Evolutionary conservation across 2,888 invertebrate species (phyloP).

Genomic region (Oegoconia quadripuncta): DNA sequence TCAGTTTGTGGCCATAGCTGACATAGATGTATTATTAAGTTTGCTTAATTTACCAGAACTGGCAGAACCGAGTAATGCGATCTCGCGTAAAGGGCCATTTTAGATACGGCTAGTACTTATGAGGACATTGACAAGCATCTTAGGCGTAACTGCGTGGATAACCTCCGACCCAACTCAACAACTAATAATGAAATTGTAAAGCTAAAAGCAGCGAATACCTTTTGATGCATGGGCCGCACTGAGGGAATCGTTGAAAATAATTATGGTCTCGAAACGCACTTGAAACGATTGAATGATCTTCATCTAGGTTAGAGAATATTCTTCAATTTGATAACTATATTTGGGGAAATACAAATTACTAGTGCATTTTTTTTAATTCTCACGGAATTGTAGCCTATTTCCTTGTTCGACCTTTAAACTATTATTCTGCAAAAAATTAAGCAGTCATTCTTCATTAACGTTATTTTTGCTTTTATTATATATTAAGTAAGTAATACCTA

Average conservation of each 20-base stretch:
- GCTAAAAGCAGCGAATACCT: conserved; percentile 18
- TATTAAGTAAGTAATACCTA: no score
- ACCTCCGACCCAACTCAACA: conserved; percentile 28
- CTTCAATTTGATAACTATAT: no score
- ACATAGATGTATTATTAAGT: neutral
- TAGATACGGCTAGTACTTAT: conserved; percentile 31
- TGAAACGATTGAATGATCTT: neutral
- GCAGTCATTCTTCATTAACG: no score
- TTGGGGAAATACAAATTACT: no score
- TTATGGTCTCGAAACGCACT: neutral
- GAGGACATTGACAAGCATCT: conserved; percentile 49
- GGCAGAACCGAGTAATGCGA: conserved; percentile 13
- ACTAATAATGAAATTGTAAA: conserved; percentile 45
- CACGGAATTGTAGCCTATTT: no score
- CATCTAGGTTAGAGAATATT: no score
- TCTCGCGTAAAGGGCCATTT: conserved; percentile 21
- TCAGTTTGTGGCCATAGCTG: conserved; percentile 27
- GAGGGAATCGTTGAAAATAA: conserved; percentile 22
- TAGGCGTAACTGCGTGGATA: conserved; percentile 41
- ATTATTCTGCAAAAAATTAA: no score
- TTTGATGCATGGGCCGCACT: conserved; percentile 15
- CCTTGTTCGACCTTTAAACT: no score
- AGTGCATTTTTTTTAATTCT: no score
- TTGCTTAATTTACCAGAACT: conserved; percentile 9
- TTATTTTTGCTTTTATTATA: no score